These are phyloP conservation scores for Chaetura pelagica DNA, from an alignment of 2,113 vertebrate species.

Conservation along the genomic window DNA sequence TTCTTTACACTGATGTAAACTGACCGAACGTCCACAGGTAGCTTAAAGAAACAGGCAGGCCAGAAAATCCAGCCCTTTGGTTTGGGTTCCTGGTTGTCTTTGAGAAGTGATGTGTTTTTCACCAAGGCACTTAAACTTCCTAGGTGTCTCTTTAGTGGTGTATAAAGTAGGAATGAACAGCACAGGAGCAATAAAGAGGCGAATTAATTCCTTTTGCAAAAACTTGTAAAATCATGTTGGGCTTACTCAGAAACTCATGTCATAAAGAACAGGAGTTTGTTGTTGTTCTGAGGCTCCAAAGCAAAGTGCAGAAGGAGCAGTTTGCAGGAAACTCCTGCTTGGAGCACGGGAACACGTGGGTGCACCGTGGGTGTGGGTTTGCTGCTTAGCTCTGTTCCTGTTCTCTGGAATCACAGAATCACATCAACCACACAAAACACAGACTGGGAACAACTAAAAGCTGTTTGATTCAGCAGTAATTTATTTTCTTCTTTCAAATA, in stretches of 20 bases:
- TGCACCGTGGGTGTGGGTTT: no score
- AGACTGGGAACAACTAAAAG: background rate
- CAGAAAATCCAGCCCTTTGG: background rate
- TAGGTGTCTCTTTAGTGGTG: background rate
- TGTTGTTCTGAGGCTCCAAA: background rate
- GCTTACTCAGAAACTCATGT: background rate
- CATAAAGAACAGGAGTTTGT: background rate
- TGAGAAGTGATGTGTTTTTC: background rate
- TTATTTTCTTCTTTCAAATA: background rate
- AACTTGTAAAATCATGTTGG: background rate
- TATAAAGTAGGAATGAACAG: background rate
- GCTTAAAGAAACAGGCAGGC: background rate
- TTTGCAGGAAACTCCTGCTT: background rate
- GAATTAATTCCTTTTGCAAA: background rate
- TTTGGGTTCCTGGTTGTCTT: background rate
- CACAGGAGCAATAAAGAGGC: background rate
- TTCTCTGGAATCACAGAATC: background rate
- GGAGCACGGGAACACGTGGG: rapidly evolving
- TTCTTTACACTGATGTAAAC: background rate
- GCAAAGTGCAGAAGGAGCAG: background rate
- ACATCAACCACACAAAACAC: background rate
- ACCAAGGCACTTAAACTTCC: background rate
- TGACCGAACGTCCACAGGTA: background rate
- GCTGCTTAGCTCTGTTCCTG: background rate
- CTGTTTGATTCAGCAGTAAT: background rate